phyloP scores from a whole-genome alignment of 2,888 invertebrate species.

The Stegophylla sp. region DNA sequence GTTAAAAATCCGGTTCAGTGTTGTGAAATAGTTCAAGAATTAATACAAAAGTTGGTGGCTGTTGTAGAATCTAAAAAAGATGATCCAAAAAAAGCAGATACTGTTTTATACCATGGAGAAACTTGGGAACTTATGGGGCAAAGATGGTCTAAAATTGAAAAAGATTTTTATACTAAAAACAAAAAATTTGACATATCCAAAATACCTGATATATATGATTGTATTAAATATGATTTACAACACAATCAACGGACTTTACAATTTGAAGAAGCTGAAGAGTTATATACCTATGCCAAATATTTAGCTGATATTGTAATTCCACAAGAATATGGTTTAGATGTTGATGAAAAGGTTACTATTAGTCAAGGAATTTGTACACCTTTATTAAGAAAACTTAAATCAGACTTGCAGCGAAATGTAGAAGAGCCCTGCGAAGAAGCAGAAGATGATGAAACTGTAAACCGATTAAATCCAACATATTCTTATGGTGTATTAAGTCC shows the following conservation, averaged over 20 bases:
- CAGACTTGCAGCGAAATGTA: constrained; percentile 92
- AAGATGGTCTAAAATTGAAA: constrained; percentile 96
- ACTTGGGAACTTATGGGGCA: constrained; percentile 98
- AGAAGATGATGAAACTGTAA: constrained; percentile 90
- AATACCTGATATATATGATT: constrained; percentile 99
- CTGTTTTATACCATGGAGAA: constrained; percentile 95
- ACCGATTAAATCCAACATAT: constrained; percentile 94
- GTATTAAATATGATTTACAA: constrained; percentile 97
- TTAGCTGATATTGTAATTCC: constrained; percentile 99
- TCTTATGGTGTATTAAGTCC: constrained; percentile 98
- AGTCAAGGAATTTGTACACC: constrained; percentile 98
- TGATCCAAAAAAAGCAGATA: constrained; percentile 88
- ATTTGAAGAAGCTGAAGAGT: constrained; percentile 88
- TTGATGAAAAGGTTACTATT: constrained; percentile 94
- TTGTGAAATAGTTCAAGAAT: constrained; percentile 86
- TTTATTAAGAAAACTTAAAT: constrained; percentile 89
- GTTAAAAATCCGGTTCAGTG: constrained; percentile 95
- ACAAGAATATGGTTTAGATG: constrained; percentile 96
- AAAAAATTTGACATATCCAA: constrained; percentile 96
- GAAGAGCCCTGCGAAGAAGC: constrained; percentile 74
- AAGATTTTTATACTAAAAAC: constrained; percentile 94
- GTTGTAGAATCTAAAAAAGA: constrained; percentile 86
- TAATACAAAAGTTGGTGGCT: constrained; percentile 85
- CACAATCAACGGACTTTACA: constrained; percentile 96
- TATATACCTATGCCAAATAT: constrained; percentile 95